Percentiles rank a stretch among this genome's conserved stretches.
Evolutionary conservation across 1,140 invertebrate genomes (phyloP).

Genomic region (Lepidurus couesii): DNA sequence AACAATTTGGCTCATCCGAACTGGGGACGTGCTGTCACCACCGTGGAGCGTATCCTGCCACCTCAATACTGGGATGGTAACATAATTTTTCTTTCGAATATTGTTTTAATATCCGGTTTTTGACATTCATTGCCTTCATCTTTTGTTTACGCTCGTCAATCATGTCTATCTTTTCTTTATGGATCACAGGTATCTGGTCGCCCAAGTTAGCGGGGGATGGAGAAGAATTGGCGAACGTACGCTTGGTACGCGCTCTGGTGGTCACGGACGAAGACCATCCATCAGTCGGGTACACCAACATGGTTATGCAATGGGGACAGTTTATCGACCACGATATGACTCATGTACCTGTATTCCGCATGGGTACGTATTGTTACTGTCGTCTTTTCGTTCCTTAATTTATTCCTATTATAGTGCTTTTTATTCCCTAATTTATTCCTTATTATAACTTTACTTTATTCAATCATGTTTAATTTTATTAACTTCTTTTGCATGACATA

Average conservation of each 20-base stretch:
- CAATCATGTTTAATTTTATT: too few relatives aligned
- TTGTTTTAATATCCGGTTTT: background rate
- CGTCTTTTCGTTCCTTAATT: background rate
- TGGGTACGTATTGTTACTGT: constrained; percentile 28
- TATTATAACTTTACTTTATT: too few relatives aligned
- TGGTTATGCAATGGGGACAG: constrained; percentile 55
- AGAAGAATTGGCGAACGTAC: constrained; percentile 32
- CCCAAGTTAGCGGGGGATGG: constrained; percentile 24
- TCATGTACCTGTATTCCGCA: constrained; percentile 65
- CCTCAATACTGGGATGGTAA: constrained; percentile 76
- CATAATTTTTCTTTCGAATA: constrained; percentile 35
- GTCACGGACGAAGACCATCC: constrained; percentile 45
- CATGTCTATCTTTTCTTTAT: background rate
- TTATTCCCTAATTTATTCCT: too few relatives aligned
- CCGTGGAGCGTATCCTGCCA: constrained; percentile 70
- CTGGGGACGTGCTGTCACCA: constrained; percentile 66
- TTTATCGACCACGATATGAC: constrained; percentile 55
- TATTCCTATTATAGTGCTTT: too few relatives aligned
- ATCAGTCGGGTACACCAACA: constrained; percentile 43
- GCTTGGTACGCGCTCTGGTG: constrained; percentile 37
- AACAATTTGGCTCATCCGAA: constrained; percentile 69
- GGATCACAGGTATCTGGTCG: constrained; percentile 32
- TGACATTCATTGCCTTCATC: too few relatives aligned
- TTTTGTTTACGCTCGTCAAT: background rate
- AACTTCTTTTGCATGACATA: too few relatives aligned